Base-by-base conservation (phyloP, 2,113 vertebrate genomes). In the Agapornis roseicollis region DNA sequence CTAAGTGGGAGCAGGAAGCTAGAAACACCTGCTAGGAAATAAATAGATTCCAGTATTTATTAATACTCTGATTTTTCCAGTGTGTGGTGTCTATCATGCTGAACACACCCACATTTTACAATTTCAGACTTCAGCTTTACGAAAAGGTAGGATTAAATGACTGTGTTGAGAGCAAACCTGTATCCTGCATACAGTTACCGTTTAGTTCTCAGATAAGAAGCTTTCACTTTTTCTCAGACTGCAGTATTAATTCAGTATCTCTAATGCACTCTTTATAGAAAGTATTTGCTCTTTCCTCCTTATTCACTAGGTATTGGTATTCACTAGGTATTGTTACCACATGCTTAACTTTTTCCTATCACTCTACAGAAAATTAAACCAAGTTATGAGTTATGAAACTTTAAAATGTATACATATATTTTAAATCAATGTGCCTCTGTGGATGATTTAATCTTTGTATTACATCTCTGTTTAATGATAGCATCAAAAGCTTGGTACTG, bases 271-370 rank as follows among this genome's bases (percentile, higher is more conserved):
- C 3, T 17, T 85, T 63, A 60, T 55, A 31, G 25, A 39, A 93
- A 64, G 41, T 17, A 60, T 58, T 72, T 89, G 13, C 18, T 69
- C 2, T 0, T 10, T 81, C 7, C 19, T 80, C 20, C 29, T 50
- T 24, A 33, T 52, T 55, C 25, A 46, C 11, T 35, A 79, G 2
- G 8, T 33, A 9, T 17, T 58, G 39, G 35, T 35, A 58, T n/a
- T 35, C 56, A 24, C 22, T n/a, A 58, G 3, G 15, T 55, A 12
- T 31, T 53, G 41, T 15, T 1, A 0, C 35, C 18, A n/a, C 1
- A 3, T 56, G 25, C 14, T 64, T 60, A 41, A 35, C 24, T 53
- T 80, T 65, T 44, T 70, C 44, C 66, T n/a, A 22, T 37, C 13
- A 25, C 13, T 53, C 28, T 14, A 10, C 4, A 70, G n/a, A 73